Evolutionary conservation across 2,888 invertebrate genomes (phyloP).

Genomic region (Anodontia alba): DNA sequence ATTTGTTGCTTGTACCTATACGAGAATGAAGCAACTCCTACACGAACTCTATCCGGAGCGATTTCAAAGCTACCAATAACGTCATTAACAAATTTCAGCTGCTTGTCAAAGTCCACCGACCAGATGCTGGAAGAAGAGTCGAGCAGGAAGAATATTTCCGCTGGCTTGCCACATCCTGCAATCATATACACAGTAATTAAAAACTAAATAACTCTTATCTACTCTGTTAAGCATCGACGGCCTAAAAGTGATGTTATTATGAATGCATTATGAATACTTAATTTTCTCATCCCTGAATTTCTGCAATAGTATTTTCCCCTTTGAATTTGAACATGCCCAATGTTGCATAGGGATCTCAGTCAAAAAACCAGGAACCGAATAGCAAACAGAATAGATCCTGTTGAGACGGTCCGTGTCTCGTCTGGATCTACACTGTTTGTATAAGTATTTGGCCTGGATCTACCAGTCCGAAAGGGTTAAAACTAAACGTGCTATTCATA

Average conservation of each 20-base stretch:
- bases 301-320: too few relatives aligned
- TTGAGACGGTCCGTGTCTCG: too few relatives aligned
- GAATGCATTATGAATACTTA: too few relatives aligned
- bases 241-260: not conserved
- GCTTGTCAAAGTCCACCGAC: slow-evolving; percentile 68
- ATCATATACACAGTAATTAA: not conserved
- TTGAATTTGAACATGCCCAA: too few relatives aligned
- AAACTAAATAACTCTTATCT: not conserved
- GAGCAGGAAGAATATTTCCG: slow-evolving; percentile 62
- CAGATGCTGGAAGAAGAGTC: slow-evolving; percentile 72
- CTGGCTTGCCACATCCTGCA: slow-evolving; percentile 61
- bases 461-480: too few relatives aligned
- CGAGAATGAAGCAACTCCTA: slow-evolving; percentile 62
- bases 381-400: too few relatives aligned
- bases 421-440: too few relatives aligned
- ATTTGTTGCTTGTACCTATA: slow-evolving; percentile 44
- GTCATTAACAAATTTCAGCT: slow-evolving; percentile 66
- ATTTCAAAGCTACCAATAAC: slow-evolving; percentile 66
- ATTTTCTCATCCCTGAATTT: too few relatives aligned
- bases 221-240: not conserved
- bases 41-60: slow-evolving; percentile 58
- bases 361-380: too few relatives aligned
- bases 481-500: too few relatives aligned
- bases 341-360: too few relatives aligned
- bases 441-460: too few relatives aligned